Evolutionary conservation across 92 coral and sea anemone species (phyloP).

Genomic region (Bergia puertoricense): DNA sequence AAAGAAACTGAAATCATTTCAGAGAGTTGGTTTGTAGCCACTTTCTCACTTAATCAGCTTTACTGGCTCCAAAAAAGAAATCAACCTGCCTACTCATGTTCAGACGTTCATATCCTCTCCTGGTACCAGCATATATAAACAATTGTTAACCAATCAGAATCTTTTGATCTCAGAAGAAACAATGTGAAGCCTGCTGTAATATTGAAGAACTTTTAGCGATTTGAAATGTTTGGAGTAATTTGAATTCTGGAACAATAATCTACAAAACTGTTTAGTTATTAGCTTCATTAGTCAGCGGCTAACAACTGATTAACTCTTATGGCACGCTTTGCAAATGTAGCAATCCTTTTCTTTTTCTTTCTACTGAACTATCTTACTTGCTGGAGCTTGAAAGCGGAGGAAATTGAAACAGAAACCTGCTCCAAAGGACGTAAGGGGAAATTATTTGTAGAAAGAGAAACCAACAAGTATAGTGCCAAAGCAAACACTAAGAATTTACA

Average conservation of each 20-base stretch:
- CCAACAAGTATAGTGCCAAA: neutral
- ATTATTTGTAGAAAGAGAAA: neutral
- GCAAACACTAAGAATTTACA: neutral
- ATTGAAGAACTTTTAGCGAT: neutral
- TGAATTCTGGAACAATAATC: neutral
- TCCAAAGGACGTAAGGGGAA: neutral
- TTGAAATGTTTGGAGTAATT: neutral
- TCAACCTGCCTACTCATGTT: constrained; percentile 3
- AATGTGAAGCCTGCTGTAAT: neutral
- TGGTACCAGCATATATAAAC: constrained; percentile 12
- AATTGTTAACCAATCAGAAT: constrained; percentile 11
- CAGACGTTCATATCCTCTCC: neutral
- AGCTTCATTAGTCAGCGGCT: neutral
- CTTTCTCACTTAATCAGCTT: neutral
- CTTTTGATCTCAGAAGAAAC: neutral
- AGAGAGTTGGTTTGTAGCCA: neutral
- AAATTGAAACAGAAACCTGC: constrained; percentile 18
- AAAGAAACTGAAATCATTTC: too few species aligned
- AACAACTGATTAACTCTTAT: neutral
- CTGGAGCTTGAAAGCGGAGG: neutral
- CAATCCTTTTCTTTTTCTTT: neutral
- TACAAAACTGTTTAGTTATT: neutral
- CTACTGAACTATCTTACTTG: neutral
- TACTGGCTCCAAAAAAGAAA: neutral
- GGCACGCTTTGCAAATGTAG: constrained; percentile 8